Evolutionary conservation across 2,888 invertebrate genomes (phyloP).

Genomic region (Dryobotodes eremita): DNA sequence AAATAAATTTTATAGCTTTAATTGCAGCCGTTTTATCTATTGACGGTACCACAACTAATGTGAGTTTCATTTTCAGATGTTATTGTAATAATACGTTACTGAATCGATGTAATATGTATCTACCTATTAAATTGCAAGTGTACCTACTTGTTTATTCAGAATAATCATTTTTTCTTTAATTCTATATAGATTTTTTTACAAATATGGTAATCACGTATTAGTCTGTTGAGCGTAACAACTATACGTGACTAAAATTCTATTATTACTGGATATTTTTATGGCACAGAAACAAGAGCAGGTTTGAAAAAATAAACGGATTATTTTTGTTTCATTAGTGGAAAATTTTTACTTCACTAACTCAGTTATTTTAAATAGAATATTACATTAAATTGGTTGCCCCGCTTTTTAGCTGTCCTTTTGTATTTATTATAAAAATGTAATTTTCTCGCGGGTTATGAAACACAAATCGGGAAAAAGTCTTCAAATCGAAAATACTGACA

Average conservation of each 20-base stretch:
- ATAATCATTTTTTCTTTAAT: too few relatives aligned
- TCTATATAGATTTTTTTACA: too few relatives aligned
- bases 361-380: not conserved
- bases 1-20: conserved; percentile 61
- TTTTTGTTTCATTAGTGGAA: not conserved
- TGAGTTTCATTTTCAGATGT: conserved; percentile 3
- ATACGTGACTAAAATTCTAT: not conserved
- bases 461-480: not conserved
- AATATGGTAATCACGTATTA: not conserved
- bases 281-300: not conserved
- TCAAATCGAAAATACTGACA: not conserved
- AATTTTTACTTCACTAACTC: not conserved
- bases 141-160: not conserved
- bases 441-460: not conserved
- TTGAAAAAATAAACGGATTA: not conserved
- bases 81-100: conserved; percentile 9
- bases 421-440: not conserved
- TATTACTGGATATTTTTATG: not conserved
- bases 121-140: not conserved
- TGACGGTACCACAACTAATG: conserved; percentile 22
- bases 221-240: not conserved
- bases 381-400: not conserved
- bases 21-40: conserved; percentile 48
- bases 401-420: not conserved
- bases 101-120: not conserved